Base-by-base conservation (phyloP, 2,888 invertebrate genomes). In the Drosophila ezoana region DNA sequence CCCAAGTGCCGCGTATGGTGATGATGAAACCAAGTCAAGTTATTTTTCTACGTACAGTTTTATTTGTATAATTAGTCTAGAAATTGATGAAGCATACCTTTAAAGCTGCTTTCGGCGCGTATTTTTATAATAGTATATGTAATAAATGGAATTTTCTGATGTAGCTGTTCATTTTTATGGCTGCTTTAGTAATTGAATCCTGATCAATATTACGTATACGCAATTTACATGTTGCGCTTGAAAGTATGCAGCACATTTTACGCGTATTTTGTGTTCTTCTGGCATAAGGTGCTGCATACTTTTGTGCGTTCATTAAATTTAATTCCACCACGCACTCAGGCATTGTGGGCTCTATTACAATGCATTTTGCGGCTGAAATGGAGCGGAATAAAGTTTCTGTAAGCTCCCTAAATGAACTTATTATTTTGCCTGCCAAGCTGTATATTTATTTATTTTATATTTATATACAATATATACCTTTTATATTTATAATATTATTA, bases 1-100 rank as follows among this genome's bases (percentile, higher is more conserved):
- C 83, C 86, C 37, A 93, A 93, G 73, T 94, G 94, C 79, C 92
- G 93, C 75, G 93, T 94, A 76, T 94, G 94, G 94, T 94, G 88
- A 67, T 65, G 54, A 63, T 60, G 69, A 66, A 1, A 13, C 0
- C 11, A 37, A 9, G 59, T 67, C 57, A 67, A 70, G 83, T 84
- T 88, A 84, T 84, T 84, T 87, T 79, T 77, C 75, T 79, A 81
- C 61, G 20, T 72, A 58, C 53, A 51, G 20, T 13, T 45, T 35
- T 56, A 58, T 44, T 45, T 32, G 11, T 44, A 54, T 53, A 33
- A 9, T 14, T 49, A 52, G 43, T 52, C n/a, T 49, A 66, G 33
- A 5, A 28, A 20, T 35, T 48, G 37, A 66, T 37, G 56, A 20
- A 38, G 48, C 8, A 58, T 62, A 47, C 64, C 49, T 66, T 64